Evolutionary conservation across 2,797 vertebrate species (phyloP), one percentile per base, ranked within the genome.

Genomic region (Pseudochromis fuscus): DNA sequence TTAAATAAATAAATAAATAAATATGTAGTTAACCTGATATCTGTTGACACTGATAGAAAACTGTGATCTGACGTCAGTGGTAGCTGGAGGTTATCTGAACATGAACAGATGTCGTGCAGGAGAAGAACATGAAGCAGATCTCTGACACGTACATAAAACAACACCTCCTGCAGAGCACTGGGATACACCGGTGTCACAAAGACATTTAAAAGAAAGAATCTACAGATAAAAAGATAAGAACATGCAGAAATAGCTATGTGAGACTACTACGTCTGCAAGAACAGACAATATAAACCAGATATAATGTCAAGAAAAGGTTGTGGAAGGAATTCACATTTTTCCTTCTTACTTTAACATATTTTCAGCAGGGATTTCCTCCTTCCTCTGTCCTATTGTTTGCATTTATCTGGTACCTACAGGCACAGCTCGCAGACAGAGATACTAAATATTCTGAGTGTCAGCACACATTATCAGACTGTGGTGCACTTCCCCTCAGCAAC

Each of bases 371-470:
- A 42, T 44, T 69, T 59, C 9, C 13, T 60, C 18, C 30, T 21
- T n/a, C n/a, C n/a, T n/a, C n/a, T 0, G 0, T 23, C 12, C 53
- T 37, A 48, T 63, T 63, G 11, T 69, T 10, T 40, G 11, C 6
- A 44, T 38, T 75, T 79, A 68, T 79, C 66, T 35, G 9, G 0
- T 7, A 68, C 51, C 60, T 82, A 76, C 70, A 82, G 53, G 40
- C 51, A 11, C 23, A 2, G 8, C 59, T 35, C 12, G 0, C 25
- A 68, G 40, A 58, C 27, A 40, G 19, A 55, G 25, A 63, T 45
- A 53, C n/a, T 7, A 21, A 24, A 62, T 37, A 40, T 49, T 24
- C 19, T 46, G 25, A 1, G 16, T 15, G 37, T 69, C 65, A 45
- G 74, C 50, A 49, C 28, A 46, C 25, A 50, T 21, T 4, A 56